phyloP scores from a whole-genome alignment of 2,888 invertebrate genomes.

The Phyllotreta striolata region DNA sequence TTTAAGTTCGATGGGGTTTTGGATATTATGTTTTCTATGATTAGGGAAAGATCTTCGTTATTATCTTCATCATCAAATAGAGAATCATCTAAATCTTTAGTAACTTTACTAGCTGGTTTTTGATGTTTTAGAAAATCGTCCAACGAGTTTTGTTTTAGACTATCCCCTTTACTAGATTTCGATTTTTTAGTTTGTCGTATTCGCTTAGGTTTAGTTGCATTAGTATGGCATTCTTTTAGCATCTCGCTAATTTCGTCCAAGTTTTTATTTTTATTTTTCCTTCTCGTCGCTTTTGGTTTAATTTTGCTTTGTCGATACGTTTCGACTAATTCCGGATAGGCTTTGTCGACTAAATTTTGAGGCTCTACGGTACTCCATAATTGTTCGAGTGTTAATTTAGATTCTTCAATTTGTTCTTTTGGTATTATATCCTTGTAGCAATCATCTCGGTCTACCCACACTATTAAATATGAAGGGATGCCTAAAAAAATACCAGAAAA shows the following conservation, averaged over 20 bases:
- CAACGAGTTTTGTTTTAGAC: slow-evolving; percentile 45
- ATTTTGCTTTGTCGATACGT: slow-evolving; percentile 66
- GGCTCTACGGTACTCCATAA: slow-evolving; percentile 76
- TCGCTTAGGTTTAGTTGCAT: slow-evolving; percentile 50
- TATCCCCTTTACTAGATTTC: slow-evolving; percentile 21
- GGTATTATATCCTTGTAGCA: slow-evolving; percentile 69
- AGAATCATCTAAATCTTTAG: slow-evolving; percentile 52
- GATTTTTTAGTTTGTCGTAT: slow-evolving; percentile 37
- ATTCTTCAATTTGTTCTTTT: slow-evolving; percentile 66
- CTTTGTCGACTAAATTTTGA: slow-evolving; percentile 67
- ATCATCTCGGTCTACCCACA: slow-evolving; percentile 71
- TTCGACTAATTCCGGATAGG: slow-evolving; percentile 71
- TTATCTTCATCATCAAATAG: slow-evolving; percentile 58
- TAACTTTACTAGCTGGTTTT: slow-evolving; percentile 47
- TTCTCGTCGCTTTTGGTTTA: slow-evolving; percentile 53
- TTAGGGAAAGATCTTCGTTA: slow-evolving; percentile 63
- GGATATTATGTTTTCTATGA: slow-evolving; percentile 64
- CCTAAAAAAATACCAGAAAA: slow-evolving; percentile 58
- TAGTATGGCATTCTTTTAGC: slow-evolving; percentile 49
- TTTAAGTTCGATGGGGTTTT: slow-evolving; percentile 49
- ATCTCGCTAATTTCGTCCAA: slow-evolving; percentile 43
- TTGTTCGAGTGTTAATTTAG: slow-evolving; percentile 57
- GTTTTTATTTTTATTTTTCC: slow-evolving; percentile 45
- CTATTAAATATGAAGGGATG: slow-evolving; percentile 74
- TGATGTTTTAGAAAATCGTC: slow-evolving; percentile 53